Evolutionary conservation across 2,888 invertebrate genomes (phyloP), one percentile per base, ranked within the genome.

Genomic region (Hydraecia micacea): DNA sequence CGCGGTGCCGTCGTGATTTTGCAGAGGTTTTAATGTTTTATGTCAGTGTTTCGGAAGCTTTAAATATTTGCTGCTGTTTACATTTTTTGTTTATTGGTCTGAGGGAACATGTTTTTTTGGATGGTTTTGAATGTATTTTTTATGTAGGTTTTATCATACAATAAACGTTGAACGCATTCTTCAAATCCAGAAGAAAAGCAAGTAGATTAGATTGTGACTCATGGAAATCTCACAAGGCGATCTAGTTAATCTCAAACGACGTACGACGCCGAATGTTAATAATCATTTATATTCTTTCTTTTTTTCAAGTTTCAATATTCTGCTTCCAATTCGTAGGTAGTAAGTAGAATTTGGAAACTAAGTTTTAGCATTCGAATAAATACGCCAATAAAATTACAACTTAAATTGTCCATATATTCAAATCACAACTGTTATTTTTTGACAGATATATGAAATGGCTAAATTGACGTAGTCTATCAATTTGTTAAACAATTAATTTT

Each of bases 11-110:
- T 46, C 52, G 60, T 36, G 58, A 78, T 77, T 84, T 80, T 80
- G 84, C 85, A 77, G 78, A 52, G 69, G 69, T 75, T 75, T 77
- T 39, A 74, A 70, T 73, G 36, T 81, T 85, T 73, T 66, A 60
- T 79, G 58, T 58, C 75, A 73, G 42, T 75, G 58, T 52, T 36
- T 71, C 36, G 58, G 18, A 5, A 7, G n/a, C 11, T 28, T 67
- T 25, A 18, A 52, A 63, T 39, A 55, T 72, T 71, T 55, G 21
- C 0, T 42, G 13, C 15, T 46, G 62, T 6, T 49, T 36, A 65
- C 13, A 25, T 25, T 25, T 21, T 63, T 13, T 13, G 13, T 25
- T 13, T 36, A 25, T 36, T 36, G 3, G 0, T 13, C 11, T 7
- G 25, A 25, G 25, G 36, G 2, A 13, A 21, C 25, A 11, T 36